These are phyloP conservation scores for Melanerpes formicivorus DNA, from an alignment of 2,113 vertebrate species.

Conservation along the genomic window DNA sequence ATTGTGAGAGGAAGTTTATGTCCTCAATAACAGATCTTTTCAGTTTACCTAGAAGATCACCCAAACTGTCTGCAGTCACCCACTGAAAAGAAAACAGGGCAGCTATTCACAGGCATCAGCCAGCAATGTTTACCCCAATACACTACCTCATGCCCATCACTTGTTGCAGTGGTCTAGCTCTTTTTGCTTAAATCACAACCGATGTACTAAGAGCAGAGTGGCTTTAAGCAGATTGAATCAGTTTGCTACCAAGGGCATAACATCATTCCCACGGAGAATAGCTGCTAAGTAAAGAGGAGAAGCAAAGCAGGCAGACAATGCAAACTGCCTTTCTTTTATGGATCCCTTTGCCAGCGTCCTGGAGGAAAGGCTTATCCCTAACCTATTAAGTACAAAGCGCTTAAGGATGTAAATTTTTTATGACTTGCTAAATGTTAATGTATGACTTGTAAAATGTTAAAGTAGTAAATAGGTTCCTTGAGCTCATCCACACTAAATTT, in stretches of 20 bases:
- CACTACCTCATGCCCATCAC: not conserved
- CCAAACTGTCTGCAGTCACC: not conserved
- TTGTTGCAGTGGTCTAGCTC: rapidly evolving
- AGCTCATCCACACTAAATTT: slow-evolving; percentile 71
- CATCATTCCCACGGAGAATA: not conserved
- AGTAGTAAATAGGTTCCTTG: slow-evolving; percentile 77
- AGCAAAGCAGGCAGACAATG: slow-evolving; percentile 2
- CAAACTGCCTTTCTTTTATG: slow-evolving; percentile 64
- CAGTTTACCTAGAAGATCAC: not conserved
- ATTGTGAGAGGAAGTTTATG: not conserved
- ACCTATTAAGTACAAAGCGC: slow-evolving; percentile 77
- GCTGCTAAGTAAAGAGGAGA: not conserved
- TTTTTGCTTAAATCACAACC: not conserved
- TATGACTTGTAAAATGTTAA: slow-evolving; percentile 82
- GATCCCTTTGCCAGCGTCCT: not conserved
- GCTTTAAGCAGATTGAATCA: not conserved
- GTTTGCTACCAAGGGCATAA: not conserved
- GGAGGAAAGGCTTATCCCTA: slow-evolving; percentile 61
- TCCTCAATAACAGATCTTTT: not conserved
- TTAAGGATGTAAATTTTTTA: slow-evolving; percentile 82
- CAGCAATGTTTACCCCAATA: not conserved
- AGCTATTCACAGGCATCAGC: not conserved
- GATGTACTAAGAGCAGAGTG: not conserved
- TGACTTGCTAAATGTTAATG: slow-evolving; percentile 81
- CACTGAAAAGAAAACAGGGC: not conserved